A percentile compares a stretch with the other conserved stretches of the same genome.
Evolutionary conservation across 2,888 invertebrate species (phyloP).

Genomic region (Alcis repandata): DNA sequence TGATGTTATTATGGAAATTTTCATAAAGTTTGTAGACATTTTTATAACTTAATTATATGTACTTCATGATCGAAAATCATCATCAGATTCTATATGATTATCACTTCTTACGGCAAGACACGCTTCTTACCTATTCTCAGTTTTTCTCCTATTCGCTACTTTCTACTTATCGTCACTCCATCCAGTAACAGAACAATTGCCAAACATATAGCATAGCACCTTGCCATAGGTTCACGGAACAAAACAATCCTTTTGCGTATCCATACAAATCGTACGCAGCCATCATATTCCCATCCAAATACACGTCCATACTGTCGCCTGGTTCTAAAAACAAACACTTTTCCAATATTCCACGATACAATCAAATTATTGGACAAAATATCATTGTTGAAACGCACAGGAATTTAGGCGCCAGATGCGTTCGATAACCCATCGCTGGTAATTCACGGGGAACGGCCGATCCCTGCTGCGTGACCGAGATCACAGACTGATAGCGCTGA

Average conservation of each 20-base stretch:
- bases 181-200: too few relatives aligned
- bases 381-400: slow-evolving; percentile 55
- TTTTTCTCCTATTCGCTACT: too few relatives aligned
- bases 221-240: too few relatives aligned
- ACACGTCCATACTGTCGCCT: not conserved
- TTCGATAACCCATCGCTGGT: slow-evolving; percentile 53
- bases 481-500: slow-evolving; percentile 57
- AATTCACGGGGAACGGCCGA: slow-evolving; percentile 12
- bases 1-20: slow-evolving; percentile 33
- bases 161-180: too few relatives aligned
- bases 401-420: slow-evolving; percentile 84
- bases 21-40: not conserved
- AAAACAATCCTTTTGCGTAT: too few relatives aligned
- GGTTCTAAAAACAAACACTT: not conserved
- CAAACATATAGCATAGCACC: too few relatives aligned
- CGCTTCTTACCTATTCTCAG: too few relatives aligned
- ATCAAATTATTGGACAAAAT: not conserved
- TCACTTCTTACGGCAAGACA: too few relatives aligned
- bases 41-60: too few relatives aligned
- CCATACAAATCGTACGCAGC: not conserved
- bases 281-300: not conserved
- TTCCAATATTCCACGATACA: slow-evolving; percentile 4
- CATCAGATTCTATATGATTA: too few relatives aligned
- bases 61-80: too few relatives aligned
- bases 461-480: slow-evolving; percentile 62